Conservation (phyloP, 2,797 vertebrate species). For the Sebastes steindachneri region DNA sequence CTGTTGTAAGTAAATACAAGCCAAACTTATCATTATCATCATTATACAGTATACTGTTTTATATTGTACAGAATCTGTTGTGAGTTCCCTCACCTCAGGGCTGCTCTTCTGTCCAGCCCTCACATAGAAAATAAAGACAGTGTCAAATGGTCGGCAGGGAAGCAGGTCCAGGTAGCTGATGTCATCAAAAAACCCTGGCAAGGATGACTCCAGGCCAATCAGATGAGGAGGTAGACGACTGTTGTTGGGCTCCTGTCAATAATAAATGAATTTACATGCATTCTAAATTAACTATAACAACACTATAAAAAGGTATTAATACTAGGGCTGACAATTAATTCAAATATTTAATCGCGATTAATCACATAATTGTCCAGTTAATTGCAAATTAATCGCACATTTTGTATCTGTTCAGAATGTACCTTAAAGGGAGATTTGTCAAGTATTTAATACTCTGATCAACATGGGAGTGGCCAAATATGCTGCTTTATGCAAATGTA, state of each 20-base stretch:
- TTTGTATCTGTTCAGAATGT: too few relatives aligned
- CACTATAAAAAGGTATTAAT: background rate
- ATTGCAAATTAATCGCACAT: too few relatives aligned
- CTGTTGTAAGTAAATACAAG: background rate
- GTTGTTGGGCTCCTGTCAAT: constrained; percentile 90
- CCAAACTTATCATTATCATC: background rate
- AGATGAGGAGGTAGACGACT: constrained; percentile 97
- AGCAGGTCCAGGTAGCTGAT: constrained; percentile 94
- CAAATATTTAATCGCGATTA: too few relatives aligned
- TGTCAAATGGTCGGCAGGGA: constrained; percentile 96
- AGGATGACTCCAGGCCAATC: constrained; percentile 92
- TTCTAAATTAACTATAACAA: background rate
- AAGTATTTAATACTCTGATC: too few relatives aligned
- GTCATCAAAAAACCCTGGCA: constrained; percentile 95
- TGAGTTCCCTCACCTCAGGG: constrained; percentile 86
- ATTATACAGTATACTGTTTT: background rate
- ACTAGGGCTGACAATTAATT: too few relatives aligned
- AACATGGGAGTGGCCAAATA: too few relatives aligned
- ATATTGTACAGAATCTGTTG: background rate
- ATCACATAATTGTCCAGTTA: too few relatives aligned
- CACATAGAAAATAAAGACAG: constrained; percentile 97
- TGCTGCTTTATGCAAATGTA: too few relatives aligned
- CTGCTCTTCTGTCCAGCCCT: constrained; percentile 94
- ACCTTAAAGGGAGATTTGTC: too few relatives aligned
- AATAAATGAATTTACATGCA: background rate